Evolutionary conservation across 2,888 invertebrate genomes (phyloP).

Genomic region (Cephus pulcher): DNA sequence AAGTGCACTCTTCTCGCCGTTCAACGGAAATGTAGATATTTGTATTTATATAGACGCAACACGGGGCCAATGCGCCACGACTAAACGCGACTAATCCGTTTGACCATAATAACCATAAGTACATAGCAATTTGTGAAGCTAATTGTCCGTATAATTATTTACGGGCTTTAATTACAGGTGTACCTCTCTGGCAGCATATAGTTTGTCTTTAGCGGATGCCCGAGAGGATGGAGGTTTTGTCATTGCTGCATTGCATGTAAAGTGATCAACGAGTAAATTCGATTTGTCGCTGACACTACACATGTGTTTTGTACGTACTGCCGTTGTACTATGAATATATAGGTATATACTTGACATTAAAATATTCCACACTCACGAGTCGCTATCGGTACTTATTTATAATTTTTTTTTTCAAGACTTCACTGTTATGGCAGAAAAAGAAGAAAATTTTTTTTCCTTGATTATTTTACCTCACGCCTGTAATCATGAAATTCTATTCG

Average conservation of each 20-base stretch:
- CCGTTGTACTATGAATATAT: no score
- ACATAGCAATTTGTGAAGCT: constrained; percentile 10
- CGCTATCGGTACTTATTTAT: no score
- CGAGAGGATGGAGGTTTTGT: not conserved
- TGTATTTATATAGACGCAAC: not conserved
- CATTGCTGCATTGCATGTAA: not conserved
- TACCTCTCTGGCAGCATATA: not conserved
- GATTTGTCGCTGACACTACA: not conserved
- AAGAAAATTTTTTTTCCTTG: not conserved
- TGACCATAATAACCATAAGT: not conserved
- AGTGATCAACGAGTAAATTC: not conserved
- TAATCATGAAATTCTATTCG: not conserved
- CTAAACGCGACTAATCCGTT: not conserved
- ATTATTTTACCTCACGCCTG: not conserved
- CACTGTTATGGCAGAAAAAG: not conserved
- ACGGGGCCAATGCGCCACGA: not conserved
- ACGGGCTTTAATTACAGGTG: constrained; percentile 5
- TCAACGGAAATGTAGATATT: not conserved
- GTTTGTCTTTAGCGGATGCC: not conserved
- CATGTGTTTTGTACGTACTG: no score
- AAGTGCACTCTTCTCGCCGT: not conserved
- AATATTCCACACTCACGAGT: no score
- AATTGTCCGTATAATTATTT: constrained; percentile 10
- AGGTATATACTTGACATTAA: no score
- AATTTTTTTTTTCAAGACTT: not conserved